A percentile compares a stretch with the other conserved stretches of the same genome.
Evolutionary conservation across 2,797 vertebrate species (phyloP).

Genomic region (Neoniphon sammara): DNA sequence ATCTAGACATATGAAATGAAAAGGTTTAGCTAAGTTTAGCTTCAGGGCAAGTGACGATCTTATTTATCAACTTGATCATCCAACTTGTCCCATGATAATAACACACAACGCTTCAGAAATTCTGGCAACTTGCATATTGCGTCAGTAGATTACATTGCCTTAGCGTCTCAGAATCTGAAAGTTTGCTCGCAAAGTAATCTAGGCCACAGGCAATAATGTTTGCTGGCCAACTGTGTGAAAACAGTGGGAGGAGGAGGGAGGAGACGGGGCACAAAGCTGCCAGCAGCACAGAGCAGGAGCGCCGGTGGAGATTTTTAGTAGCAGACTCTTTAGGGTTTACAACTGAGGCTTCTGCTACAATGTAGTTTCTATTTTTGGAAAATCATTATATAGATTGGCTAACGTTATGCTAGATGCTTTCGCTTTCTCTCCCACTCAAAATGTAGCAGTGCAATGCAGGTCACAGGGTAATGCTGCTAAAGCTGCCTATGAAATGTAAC

Average conservation of each 20-base stretch:
- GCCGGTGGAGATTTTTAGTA: slow-evolving; percentile 56
- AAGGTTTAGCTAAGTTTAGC: slow-evolving; percentile 15
- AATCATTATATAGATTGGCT: slow-evolving; percentile 19
- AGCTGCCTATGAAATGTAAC: no score
- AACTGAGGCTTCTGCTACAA: slow-evolving; percentile 43
- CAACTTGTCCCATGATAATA: no score
- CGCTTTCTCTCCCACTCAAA: slow-evolving; percentile 3
- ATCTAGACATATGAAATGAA: slow-evolving; percentile 12
- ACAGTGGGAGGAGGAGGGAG: slow-evolving; percentile 57
- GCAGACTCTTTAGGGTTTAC: slow-evolving; percentile 43
- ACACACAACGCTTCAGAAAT: slow-evolving; percentile 24
- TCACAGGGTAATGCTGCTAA: not conserved
- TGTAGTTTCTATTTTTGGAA: slow-evolving; percentile 32
- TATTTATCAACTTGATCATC: slow-evolving; percentile 14
- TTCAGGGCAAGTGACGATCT: not conserved
- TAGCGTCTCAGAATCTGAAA: slow-evolving; percentile 51
- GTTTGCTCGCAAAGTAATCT: slow-evolving; percentile 67
- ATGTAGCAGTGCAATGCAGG: not conserved
- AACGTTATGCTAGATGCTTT: not conserved
- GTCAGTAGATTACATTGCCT: slow-evolving; percentile 55
- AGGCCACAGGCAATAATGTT: slow-evolving; percentile 65
- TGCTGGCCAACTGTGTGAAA: slow-evolving; percentile 62
- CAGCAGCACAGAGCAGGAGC: slow-evolving; percentile 61
- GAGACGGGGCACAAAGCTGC: slow-evolving; percentile 53
- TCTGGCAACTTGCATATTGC: slow-evolving; percentile 24